Base-by-base conservation (phyloP, 2,113 vertebrate species). In the Periophthalmodon schlosseri region DNA sequence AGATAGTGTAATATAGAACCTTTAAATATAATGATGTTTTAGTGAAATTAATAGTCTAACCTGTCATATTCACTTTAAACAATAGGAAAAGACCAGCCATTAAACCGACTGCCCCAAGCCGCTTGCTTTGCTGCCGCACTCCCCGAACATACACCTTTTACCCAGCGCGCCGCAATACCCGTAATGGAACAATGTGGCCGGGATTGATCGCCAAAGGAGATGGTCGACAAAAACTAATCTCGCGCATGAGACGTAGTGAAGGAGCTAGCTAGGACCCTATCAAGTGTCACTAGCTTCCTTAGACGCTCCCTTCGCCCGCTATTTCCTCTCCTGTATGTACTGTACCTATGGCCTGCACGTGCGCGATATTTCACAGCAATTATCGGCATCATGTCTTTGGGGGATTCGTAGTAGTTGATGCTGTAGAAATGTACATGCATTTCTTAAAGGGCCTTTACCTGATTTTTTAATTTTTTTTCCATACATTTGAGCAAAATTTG, bases 141-240 rank as follows among this genome's bases (percentile, higher is more conserved):
- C 39, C 47, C 36, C 57, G 58, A 64, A 23, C 66, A 75, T 56
- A 69, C 12, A 69, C 34, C 44, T 28, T 78, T 73, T 24, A 34
- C 66, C n/a, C 34, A 15, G n/a, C 24, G 28, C 12, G 18, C 44
- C 21, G 12, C 56, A 20, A 20, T 14, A 12, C 23, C 28, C 21
- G 33, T 76, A 61, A 75, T 63, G 67, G 66, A 61, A 61, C 69
- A 46, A 69, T 36, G 21, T 44, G 52, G 44, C 63, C 44, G 58
- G 46, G n/a, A 76, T 54, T 69, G 67, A 75, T 76, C 18, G 67
- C 47, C 54, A 64, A 64, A 70, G 54, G 68, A 70, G 36, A 63
- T 52, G 57, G 13, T 52, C 21, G 11, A 44, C n/a, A 24, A 49
- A 24, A 68, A 68, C 65, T 68, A 68, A 68, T 73, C 57, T 73